Conservation (phyloP, 2,113 vertebrate species). For the Microcebus ravelobensis region DNA sequence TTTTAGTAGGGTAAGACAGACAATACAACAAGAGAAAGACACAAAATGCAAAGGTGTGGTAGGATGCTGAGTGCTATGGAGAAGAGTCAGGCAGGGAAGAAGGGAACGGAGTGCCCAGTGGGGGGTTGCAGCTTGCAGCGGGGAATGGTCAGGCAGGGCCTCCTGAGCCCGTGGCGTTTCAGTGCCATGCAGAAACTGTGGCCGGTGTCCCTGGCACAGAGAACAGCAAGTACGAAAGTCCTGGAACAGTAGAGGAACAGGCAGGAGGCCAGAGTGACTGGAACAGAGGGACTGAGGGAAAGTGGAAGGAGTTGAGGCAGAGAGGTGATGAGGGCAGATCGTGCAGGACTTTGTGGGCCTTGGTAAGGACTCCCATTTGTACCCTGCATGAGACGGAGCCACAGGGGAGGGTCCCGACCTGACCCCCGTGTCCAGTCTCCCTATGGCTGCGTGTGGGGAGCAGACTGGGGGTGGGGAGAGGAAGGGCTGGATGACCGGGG, state of each 20-base stretch:
- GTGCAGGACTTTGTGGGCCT: neutral
- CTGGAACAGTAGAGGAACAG: neutral
- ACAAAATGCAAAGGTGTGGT: neutral
- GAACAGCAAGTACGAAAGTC: neutral
- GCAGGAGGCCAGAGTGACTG: neutral
- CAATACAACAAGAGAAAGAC: neutral
- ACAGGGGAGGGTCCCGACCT: neutral
- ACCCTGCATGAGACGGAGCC: neutral
- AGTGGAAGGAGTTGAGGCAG: neutral
- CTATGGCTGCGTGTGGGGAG: neutral
- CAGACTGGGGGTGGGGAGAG: neutral
- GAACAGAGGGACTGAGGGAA: neutral
- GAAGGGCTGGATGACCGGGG: neutral
- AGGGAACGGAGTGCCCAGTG: no score
- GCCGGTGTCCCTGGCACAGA: neutral
- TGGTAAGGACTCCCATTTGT: neutral
- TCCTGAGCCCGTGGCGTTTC: neutral
- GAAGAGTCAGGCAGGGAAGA: neutral
- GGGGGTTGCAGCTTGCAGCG: neutral
- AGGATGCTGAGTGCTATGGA: fast-evolving
- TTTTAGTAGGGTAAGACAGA: neutral
- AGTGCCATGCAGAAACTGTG: neutral
- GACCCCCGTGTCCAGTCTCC: neutral
- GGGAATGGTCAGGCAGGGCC: neutral
- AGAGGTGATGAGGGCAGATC: neutral